Percentiles rank a stretch among this genome's conserved stretches.
phyloP scores from a whole-genome alignment of 92 coral and sea anemone species.

The Phenganax subtilis region DNA sequence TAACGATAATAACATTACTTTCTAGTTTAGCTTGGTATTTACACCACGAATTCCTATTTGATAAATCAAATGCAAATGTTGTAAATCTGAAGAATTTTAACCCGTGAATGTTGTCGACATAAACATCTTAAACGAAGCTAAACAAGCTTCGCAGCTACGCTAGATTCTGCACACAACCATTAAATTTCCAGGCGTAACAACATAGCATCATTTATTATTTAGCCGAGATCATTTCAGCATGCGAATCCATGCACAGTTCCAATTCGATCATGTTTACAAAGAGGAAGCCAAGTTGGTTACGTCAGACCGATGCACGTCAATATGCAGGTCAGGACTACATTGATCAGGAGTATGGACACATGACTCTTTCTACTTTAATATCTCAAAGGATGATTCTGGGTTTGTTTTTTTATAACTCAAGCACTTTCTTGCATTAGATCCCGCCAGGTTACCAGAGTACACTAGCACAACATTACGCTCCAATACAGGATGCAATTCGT shows the following conservation, averaged over 20 bases:
- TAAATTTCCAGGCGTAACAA: not conserved
- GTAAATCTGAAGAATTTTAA: too few species aligned
- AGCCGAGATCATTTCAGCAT: slow-evolving; percentile 16
- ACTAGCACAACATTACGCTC: slow-evolving; percentile 16
- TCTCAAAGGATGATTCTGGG: not conserved
- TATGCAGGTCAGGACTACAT: slow-evolving; percentile 10
- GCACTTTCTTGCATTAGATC: not conserved
- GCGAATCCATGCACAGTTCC: not conserved
- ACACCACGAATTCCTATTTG: too few species aligned
- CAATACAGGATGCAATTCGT: slow-evolving; percentile 31
- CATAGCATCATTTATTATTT: not conserved
- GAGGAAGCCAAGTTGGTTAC: slow-evolving; percentile 24
- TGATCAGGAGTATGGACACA: not conserved
- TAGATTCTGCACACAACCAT: too few species aligned
- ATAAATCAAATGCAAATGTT: too few species aligned
- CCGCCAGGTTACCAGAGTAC: slow-evolving; percentile 28
- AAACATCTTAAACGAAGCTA: too few species aligned
- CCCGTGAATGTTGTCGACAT: too few species aligned
- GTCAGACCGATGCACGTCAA: slow-evolving; percentile 24
- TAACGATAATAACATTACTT: too few species aligned
- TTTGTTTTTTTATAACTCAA: not conserved
- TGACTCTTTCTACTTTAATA: not conserved
- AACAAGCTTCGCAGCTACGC: too few species aligned
- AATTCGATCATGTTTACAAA: slow-evolving; percentile 8
- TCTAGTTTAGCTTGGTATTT: too few species aligned